Conservation (phyloP, 2,888 invertebrate species). For the Nomada ferruginata region DNA sequence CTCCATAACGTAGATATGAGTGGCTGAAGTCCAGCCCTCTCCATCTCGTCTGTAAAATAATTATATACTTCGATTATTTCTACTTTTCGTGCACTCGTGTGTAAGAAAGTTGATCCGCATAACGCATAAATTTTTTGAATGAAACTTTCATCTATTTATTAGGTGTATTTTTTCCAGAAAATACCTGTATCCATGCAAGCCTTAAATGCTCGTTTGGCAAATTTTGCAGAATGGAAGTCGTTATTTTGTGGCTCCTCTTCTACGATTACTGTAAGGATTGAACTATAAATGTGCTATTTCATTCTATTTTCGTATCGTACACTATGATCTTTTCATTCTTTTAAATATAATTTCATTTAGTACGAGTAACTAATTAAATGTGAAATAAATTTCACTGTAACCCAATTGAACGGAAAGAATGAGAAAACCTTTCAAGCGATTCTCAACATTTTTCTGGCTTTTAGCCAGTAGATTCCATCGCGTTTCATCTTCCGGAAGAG, state of each 20-base stretch:
- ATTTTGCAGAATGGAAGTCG: constrained; percentile 68
- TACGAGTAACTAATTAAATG: neutral
- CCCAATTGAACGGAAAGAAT: neutral
- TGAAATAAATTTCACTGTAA: neutral
- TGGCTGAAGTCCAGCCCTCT: constrained; percentile 64
- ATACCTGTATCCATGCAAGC: constrained; percentile 71
- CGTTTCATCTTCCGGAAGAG: constrained; percentile 59
- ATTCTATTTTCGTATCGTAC: neutral
- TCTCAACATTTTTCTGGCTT: neutral
- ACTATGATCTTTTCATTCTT: neutral
- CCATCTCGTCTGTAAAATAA: constrained; percentile 49
- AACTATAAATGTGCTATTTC: neutral
- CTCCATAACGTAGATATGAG: constrained; percentile 64
- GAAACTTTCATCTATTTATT: neutral
- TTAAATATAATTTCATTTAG: neutral
- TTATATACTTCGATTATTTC: neutral
- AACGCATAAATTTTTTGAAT: neutral
- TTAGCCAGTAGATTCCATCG: constrained; percentile 58
- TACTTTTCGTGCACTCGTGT: no score
- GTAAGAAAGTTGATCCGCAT: no score
- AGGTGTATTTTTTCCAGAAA: neutral
- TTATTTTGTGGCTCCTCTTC: constrained; percentile 27
- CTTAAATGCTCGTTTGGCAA: constrained; percentile 69
- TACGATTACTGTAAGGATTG: constrained; percentile 54
- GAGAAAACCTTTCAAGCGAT: constrained; percentile 39